Base-by-base conservation (phyloP, 2,888 invertebrate species). In the Catocala sponsa region DNA sequence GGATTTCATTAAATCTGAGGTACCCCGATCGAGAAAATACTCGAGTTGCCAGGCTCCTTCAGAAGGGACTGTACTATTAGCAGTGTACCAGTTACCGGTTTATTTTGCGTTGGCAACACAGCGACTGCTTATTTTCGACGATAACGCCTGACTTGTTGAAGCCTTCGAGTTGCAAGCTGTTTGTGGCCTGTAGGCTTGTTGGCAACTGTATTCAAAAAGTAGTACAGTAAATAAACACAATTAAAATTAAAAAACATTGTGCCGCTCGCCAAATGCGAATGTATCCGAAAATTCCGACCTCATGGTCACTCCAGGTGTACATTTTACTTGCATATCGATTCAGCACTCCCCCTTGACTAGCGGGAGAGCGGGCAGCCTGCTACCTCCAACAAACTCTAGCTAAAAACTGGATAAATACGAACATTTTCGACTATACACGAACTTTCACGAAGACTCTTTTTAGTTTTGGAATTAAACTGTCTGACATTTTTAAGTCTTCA, bases 241-340 rank as follows among this genome's bases (percentile, higher is more conserved):
- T 25, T 25, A 25, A 25, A 25, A 25, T 25, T 42, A n/a, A 50
- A 42, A 13, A 11, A 38, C 35, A 38, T 7, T 6, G 35, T 38
- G 35, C 6, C 35, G 9, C 1, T 7, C 6, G 32, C 5, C 9
- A 43, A 55, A 43, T 41, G 50, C 32, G 47, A 66, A 0, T 60
- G 41, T 82, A 81, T 67, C 38, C 33, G 6, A 57, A 76, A 68
- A 60, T 6, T n/a, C 50, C 0, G 1, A 50, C 66, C 2, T 4
- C 47, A 69, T 89, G 82, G 86, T 74, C 46, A 68, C 79, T 74
- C 66, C 83, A 88, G 85, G 86, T 84, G 85, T 87, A 82, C 81
- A 85, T 84, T 89, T 85, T 82, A 86, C 88, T 88, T 89, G 91
- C 88, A 88, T 93, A 93, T 93, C 91, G 93, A 93, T 93, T 91